A percentile compares a stretch with the other conserved stretches of the same genome.
phyloP scores from a whole-genome alignment of 2,888 invertebrate species.

The Polyommatus iphigenia region DNA sequence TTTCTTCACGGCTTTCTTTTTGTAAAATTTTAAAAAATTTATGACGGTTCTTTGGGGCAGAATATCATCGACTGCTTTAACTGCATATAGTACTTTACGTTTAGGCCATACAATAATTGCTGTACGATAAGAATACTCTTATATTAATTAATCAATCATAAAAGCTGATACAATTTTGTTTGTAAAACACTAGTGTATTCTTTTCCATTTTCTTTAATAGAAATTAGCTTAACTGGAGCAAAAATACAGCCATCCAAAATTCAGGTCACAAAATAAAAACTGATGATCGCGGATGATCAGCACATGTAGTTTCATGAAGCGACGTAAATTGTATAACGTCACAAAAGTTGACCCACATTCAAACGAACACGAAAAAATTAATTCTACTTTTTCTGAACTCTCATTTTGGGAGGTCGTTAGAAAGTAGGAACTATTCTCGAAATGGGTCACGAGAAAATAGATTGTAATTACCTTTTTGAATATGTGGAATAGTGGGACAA shows the following conservation, averaged over 20 bases:
- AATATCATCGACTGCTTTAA: no score
- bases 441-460: not conserved
- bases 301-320: conserved; percentile 7
- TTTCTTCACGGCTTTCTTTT: no score
- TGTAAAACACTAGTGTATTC: no score
- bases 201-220: no score
- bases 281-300: conserved; percentile 14
- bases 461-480: not conserved
- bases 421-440: not conserved
- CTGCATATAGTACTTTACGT: no score
- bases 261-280: conserved; percentile 10
- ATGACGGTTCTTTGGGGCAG: no score
- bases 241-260: not conserved
- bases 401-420: not conserved
- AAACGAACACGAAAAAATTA: not conserved
- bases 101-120: no score
- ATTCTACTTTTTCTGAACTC: not conserved
- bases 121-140: no score
- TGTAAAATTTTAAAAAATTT: no score
- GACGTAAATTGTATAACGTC: conserved; percentile 1
- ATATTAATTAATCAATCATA: no score
- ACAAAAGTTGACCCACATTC: conserved; percentile 4
- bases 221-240: not conserved
- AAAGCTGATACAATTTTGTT: no score
- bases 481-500: not conserved